Conservation (phyloP, 2,113 vertebrate species). For the Etheostoma cragini region DNA sequence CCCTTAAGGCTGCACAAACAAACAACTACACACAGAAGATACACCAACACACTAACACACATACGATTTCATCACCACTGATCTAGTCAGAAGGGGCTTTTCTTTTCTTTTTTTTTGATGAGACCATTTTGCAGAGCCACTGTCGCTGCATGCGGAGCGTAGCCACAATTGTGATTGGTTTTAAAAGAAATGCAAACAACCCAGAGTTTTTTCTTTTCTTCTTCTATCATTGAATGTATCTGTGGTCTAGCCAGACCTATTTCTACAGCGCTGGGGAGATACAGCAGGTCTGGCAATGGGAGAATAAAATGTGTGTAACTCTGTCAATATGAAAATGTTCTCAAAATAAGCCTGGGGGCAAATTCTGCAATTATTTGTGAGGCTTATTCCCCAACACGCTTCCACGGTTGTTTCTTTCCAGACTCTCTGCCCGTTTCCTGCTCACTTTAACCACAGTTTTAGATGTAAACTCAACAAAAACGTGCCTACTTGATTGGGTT, state of each 20-base stretch:
- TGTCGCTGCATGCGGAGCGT: too few species aligned
- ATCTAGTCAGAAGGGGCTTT: background rate
- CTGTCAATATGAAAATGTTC: background rate
- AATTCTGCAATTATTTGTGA: background rate
- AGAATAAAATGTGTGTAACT: background rate
- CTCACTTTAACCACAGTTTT: slow-evolving; percentile 18
- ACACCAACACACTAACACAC: background rate
- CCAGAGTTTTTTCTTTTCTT: too few species aligned
- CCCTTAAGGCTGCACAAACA: background rate
- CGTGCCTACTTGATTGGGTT: too few species aligned
- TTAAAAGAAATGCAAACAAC: too few species aligned
- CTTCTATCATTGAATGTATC: too few species aligned
- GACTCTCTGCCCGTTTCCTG: background rate
- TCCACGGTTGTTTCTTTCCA: background rate
- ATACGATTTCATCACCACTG: background rate
- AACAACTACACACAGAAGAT: background rate
- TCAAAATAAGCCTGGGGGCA: background rate
- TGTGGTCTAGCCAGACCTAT: too few species aligned
- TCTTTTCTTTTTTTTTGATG: too few species aligned
- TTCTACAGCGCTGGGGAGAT: too few species aligned
- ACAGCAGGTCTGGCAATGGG: too few species aligned
- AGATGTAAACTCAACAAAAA: slow-evolving; percentile 13
- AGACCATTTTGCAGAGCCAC: too few species aligned
- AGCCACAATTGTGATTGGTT: too few species aligned
- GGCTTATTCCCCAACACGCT: background rate